Evolutionary conservation across 1,140 invertebrate species (phyloP).

Genomic region (Drosophila obscura): DNA sequence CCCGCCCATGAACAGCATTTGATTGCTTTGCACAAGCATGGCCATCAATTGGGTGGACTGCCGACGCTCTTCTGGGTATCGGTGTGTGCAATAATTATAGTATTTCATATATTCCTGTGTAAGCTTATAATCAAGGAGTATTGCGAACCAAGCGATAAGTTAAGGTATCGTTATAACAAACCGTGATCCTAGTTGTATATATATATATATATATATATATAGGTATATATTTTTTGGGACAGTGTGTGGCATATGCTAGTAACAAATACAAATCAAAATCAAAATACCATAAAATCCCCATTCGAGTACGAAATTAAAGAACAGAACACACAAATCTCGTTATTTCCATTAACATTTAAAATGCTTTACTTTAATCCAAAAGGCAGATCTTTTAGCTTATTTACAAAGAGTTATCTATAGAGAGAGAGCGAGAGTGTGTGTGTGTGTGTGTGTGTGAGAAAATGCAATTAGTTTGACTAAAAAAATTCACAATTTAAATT

Average conservation of each 20-base stretch:
- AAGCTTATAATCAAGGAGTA: constrained; percentile 97
- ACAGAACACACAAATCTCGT: not conserved
- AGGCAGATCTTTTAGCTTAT: constrained; percentile 62
- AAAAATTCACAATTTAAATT: constrained; percentile 21
- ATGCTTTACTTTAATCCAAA: constrained; percentile 58
- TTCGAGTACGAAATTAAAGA: not conserved
- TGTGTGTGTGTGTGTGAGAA: constrained; percentile 19
- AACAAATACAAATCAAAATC: constrained; percentile 33
- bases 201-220: constrained; percentile 1
- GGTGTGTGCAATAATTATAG: constrained; percentile 93
- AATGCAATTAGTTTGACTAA: constrained; percentile 51
- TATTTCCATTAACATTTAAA: constrained; percentile 41
- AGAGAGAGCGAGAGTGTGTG: constrained; percentile 29
- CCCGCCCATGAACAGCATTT: constrained; percentile 96
- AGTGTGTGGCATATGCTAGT: constrained; percentile 35
- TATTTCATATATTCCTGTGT: constrained; percentile 97
- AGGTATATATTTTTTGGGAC: constrained; percentile 13
- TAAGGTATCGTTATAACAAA: constrained; percentile 87
- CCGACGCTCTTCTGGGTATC: constrained; percentile 97
- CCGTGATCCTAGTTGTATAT: constrained; percentile 84
- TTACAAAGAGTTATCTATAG: constrained; percentile 33
- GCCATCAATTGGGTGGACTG: constrained; percentile 94
- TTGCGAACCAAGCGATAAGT: constrained; percentile 88
- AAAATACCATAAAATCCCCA: not conserved
- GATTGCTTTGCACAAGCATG: constrained; percentile 96